Evolutionary conservation across 1,140 invertebrate genomes (phyloP), one percentile per base, ranked within the genome.

Genomic region (Scaptomyza pallida): DNA sequence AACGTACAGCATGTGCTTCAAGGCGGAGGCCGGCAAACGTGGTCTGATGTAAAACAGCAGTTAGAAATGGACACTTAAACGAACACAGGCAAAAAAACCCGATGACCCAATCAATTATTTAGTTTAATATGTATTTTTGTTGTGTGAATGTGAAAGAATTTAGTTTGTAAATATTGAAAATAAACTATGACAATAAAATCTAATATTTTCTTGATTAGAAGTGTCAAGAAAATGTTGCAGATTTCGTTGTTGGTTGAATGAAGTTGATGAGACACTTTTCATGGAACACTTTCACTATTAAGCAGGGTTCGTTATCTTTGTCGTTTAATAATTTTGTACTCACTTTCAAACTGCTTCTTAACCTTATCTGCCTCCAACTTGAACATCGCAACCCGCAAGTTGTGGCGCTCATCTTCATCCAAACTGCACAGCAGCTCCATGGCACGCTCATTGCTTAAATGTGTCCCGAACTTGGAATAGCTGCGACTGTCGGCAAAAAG

Each of bases 361-460:
- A 65, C 69, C 41, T 80, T 85, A n/a, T 76, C 80, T 9, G 81
- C 69, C 2, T 86, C 81, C 16, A 85, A 40, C 35, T 77, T 85
- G 23, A 19, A 56, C 23, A 85, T 40, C 9, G 81, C 81, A 21
- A 59, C 70, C 8, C 81, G 73, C 1, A 85, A 45, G 48, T 86
- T 86, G 21, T 35, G 50, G 1, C 81, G 81, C 19, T 85, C 81
- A 9, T 86, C 77, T 15, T 80, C 77, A 15, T 85, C 81, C 48
- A 85, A 51, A 23, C 77, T 85, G 55, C 73, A 86, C 8, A 85
- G 60, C n/a, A 85, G 48, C 16, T 85, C 76, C 77, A 85, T 80
- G 3, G 81, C 81, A 0, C 81, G 57, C 5, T 85, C 81, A 1
- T 57, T 68, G 47, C 55, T 77, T 13, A 85, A 48, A 43, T 85